Evolutionary conservation across 2,113 vertebrate genomes (phyloP).

Genomic region (Corvus cornix): DNA sequence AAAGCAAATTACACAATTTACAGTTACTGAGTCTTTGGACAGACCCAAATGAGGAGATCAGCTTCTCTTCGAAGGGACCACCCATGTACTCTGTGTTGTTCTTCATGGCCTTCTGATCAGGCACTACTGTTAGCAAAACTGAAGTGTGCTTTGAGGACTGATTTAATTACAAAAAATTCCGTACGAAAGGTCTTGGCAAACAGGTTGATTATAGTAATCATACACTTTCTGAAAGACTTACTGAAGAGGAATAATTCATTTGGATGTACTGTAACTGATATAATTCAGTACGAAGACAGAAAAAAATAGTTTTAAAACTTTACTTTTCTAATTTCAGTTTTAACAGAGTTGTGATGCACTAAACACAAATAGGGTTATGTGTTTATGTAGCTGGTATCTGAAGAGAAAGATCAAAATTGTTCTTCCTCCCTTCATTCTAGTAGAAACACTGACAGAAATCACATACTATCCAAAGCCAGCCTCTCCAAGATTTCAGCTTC

Average conservation of each 20-base stretch:
- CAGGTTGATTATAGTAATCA: neutral
- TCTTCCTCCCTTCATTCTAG: neutral
- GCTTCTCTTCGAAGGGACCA: neutral
- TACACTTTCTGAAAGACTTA: neutral
- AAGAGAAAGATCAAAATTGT: neutral
- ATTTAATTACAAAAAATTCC: neutral
- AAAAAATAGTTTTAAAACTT: neutral
- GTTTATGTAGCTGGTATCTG: neutral
- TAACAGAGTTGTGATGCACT: neutral
- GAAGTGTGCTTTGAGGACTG: neutral
- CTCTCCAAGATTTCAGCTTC: neutral
- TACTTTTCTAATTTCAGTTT: neutral
- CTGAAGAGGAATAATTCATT: neutral
- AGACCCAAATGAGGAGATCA: slow-evolving; percentile 21
- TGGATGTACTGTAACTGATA: neutral
- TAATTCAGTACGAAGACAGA: neutral
- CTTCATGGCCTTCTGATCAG: neutral
- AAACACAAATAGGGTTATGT: neutral
- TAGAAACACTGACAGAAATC: neutral
- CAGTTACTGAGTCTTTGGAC: neutral
- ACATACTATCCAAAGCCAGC: neutral
- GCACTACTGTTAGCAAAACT: neutral
- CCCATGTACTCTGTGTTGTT: neutral
- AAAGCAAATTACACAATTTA: slow-evolving; percentile 62
- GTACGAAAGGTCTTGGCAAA: neutral